These are phyloP conservation scores for Silurus lanzhouensis DNA, from an alignment of 2,797 vertebrate species.

Conservation along the genomic window DNA sequence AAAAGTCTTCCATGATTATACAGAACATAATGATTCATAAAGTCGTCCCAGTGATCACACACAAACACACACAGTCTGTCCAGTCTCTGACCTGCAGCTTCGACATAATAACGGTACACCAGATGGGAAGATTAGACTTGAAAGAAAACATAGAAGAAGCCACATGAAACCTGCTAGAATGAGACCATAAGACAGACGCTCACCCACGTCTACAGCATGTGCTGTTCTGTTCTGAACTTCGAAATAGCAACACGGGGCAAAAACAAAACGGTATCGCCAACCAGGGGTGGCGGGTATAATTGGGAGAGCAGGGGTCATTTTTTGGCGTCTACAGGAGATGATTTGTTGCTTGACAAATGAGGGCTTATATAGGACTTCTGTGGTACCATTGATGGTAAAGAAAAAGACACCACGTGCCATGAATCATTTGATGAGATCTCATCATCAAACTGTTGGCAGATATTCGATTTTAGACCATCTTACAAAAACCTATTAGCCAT, in stretches of 20 bases:
- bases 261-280: neutral
- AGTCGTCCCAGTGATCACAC: neutral
- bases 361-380: neutral
- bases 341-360: neutral
- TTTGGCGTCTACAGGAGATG: neutral
- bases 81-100: conserved; percentile 7
- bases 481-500: neutral
- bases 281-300: neutral
- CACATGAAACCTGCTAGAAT: conserved; percentile 12
- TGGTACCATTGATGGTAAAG: neutral
- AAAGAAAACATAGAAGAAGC: conserved; percentile 34
- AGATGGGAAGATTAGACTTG: conserved; percentile 41
- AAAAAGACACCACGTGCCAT: neutral
- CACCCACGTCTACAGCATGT: conserved; percentile 21
- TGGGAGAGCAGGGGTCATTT: neutral
- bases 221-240: conserved; percentile 9
- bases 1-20: neutral
- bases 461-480: neutral
- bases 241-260: neutral
- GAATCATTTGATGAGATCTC: neutral
- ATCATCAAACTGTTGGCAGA: neutral
- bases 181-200: conserved; percentile 14
- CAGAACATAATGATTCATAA: neutral
- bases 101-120: conserved; percentile 42
- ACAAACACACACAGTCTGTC: conserved; percentile 16